A percentile compares a stretch with the other conserved stretches of the same genome.
Evolutionary conservation across 1,140 invertebrate genomes (phyloP).

Genomic region (Bradysia coprophila): DNA sequence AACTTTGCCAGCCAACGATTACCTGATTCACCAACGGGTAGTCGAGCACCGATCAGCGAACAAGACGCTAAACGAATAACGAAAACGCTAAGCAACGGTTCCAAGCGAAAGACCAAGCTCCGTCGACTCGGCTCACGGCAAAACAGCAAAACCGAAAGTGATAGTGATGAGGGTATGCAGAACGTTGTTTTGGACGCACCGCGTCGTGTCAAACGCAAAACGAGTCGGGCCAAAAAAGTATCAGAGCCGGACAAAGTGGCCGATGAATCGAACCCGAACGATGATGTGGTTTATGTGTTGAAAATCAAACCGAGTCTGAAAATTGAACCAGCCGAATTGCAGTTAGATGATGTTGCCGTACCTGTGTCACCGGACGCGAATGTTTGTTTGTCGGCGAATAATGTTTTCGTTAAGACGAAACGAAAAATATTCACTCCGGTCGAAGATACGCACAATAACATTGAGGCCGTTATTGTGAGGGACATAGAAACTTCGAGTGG

Average conservation of each 20-base stretch:
- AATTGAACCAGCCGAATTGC: slow-evolving; percentile 16
- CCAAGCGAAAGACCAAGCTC: slow-evolving; percentile 18
- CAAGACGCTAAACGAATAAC: background rate
- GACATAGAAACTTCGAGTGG: slow-evolving; percentile 10
- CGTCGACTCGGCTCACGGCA: slow-evolving; percentile 22
- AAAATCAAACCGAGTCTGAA: slow-evolving; percentile 20
- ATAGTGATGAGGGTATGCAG: slow-evolving; percentile 23
- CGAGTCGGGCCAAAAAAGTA: slow-evolving; percentile 9
- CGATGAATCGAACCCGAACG: slow-evolving; percentile 4
- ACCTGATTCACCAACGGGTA: background rate
- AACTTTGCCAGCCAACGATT: background rate
- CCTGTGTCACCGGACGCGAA: background rate
- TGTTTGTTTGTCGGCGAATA: slow-evolving; percentile 12
- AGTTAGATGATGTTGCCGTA: slow-evolving; percentile 4
- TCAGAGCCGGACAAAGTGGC: slow-evolving; percentile 16
- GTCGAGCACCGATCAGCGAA: background rate
- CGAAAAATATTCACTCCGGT: slow-evolving; percentile 56
- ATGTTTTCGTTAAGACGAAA: slow-evolving; percentile 55
- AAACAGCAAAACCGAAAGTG: slow-evolving; percentile 25
- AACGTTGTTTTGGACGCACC: slow-evolving; percentile 23
- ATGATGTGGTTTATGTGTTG: slow-evolving; percentile 14
- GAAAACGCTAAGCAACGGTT: slow-evolving; percentile 6
- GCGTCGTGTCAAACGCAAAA: slow-evolving; percentile 16
- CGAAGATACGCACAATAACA: slow-evolving; percentile 10
- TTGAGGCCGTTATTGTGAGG: background rate